Base-by-base conservation (phyloP, 2,888 invertebrate species). In the Bruchidius siliquastri region DNA sequence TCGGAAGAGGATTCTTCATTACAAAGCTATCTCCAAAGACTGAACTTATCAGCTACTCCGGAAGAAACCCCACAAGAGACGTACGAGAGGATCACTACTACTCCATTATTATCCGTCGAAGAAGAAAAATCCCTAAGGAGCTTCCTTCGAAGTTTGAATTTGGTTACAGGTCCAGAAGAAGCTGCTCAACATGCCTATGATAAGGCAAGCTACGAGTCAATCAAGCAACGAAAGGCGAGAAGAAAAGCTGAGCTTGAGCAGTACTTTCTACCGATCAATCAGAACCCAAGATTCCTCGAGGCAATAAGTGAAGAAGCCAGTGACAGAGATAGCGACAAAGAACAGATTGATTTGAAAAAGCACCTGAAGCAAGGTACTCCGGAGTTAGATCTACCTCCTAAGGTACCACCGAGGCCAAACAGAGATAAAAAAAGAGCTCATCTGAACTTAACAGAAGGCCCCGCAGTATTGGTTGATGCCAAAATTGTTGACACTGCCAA, bases 261-360 rank as follows among this genome's bases (percentile, higher is more conserved):
- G 73, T 90, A 90, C 81, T 90, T 90, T 77, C 85, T 90, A 73
- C 89, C 91, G 0, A 89, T 89, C 70, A 86, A 88, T 75, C 86
- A 91, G 8, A 90, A 91, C 81, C 91, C 92, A 18, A 89, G 93
- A 82, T 92, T 90, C 78, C 87, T 94, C 81, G 94, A 93, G 82
- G 93, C 92, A 6, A 94, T 94, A 78, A 91, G 92, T 81, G 94
- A 94, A 85, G 94, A 94, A 87, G 90, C 90, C 2, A 93, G 93
- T 80, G 91, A 92, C 81, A 78, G 77, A 49, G 88, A 90, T 4
- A 91, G 91, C 77, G 88, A 90, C 77, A 88, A 78, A 71, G 85
- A 86, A 75, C 78, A 80, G 21, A 77, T 78, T 0, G 79, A 78
- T 32, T 77, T 89, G 10, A 79, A 77, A 10, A 73, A 74, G 10